phyloP scores from a whole-genome alignment of 1,140 invertebrate species.

The Druon quercuslanigerum region DNA sequence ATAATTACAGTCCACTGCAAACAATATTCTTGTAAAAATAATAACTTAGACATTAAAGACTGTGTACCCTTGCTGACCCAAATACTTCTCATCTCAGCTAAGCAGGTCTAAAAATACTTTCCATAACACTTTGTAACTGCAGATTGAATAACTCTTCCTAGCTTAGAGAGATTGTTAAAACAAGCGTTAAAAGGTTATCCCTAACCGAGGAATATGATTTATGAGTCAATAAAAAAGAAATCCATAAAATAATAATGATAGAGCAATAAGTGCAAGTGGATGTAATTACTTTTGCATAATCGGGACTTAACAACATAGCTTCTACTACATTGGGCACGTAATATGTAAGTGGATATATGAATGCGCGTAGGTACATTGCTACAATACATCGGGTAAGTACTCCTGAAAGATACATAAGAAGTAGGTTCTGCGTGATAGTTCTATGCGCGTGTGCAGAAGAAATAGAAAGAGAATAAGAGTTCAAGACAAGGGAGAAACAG shows the following conservation, averaged over 20 bases:
- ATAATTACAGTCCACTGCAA: slow-evolving; percentile 10
- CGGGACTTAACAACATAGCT: not conserved
- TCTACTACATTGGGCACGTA: not conserved
- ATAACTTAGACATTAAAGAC: not conserved
- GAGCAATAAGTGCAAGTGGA: slow-evolving; percentile 27
- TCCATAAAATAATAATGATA: slow-evolving; percentile 29
- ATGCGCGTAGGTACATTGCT: slow-evolving; percentile 1
- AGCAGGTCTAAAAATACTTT: slow-evolving; percentile 21
- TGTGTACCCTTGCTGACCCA: slow-evolving; percentile 15
- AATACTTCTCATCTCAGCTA: slow-evolving; percentile 12
- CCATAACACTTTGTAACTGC: not conserved
- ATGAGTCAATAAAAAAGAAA: slow-evolving; percentile 12
- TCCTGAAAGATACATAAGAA: slow-evolving; percentile 13
- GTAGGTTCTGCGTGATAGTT: slow-evolving; percentile 36
- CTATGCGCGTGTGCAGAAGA: slow-evolving; percentile 31
- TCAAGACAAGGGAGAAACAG: not conserved
- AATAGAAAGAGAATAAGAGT: not conserved
- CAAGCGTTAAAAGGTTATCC: slow-evolving; percentile 23
- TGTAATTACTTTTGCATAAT: slow-evolving; percentile 15
- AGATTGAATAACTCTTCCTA: slow-evolving; percentile 17
- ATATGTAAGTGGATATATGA: not conserved
- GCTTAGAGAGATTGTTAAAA: not conserved
- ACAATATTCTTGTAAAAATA: not conserved
- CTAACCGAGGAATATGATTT: slow-evolving; percentile 18
- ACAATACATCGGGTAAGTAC: not conserved